A percentile compares a stretch with the other conserved stretches of the same genome.
Evolutionary conservation across 2,113 vertebrate genomes (phyloP).

Genomic region (Bostrychus sinensis): DNA sequence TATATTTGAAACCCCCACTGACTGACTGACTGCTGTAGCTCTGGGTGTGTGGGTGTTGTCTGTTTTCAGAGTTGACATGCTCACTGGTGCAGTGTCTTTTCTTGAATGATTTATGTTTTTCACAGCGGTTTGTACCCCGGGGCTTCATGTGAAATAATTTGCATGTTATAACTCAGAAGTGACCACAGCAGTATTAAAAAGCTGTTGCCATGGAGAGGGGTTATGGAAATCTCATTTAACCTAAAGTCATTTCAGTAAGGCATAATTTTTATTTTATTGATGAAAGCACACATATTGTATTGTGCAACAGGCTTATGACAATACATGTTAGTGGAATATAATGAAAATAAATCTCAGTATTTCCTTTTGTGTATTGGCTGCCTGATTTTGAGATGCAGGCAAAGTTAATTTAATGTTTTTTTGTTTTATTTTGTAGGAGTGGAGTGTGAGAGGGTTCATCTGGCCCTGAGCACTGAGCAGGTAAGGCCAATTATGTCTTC

Average conservation of each 20-base stretch:
- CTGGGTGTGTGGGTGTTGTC: slow-evolving; percentile 3
- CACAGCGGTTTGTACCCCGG: slow-evolving; percentile 11
- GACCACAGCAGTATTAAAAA: slow-evolving; percentile 4
- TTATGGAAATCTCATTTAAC: background rate
- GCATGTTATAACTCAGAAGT: slow-evolving; percentile 25
- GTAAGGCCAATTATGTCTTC: slow-evolving; percentile 12
- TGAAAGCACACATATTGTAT: background rate
- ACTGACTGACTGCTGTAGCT: background rate
- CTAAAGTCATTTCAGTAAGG: background rate
- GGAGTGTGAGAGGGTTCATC: slow-evolving; percentile 19
- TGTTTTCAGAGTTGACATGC: slow-evolving; percentile 18
- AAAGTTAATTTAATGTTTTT: slow-evolving; percentile 8
- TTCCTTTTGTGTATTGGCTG: background rate
- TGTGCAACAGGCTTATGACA: no score
- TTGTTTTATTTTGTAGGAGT: slow-evolving; percentile 33
- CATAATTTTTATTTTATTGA: background rate
- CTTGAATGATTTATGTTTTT: slow-evolving; percentile 32
- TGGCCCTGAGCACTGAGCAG: slow-evolving; percentile 31
- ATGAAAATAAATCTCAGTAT: no score
- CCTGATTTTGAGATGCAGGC: background rate
- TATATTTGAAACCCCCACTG: background rate
- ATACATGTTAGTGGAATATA: no score
- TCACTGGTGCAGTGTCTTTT: background rate
- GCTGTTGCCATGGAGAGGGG: background rate
- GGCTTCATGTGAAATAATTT: slow-evolving; percentile 12